Evolutionary conservation across 2,113 vertebrate species (phyloP), one percentile per base, ranked within the genome.

Genomic region (Salvator merianae): DNA sequence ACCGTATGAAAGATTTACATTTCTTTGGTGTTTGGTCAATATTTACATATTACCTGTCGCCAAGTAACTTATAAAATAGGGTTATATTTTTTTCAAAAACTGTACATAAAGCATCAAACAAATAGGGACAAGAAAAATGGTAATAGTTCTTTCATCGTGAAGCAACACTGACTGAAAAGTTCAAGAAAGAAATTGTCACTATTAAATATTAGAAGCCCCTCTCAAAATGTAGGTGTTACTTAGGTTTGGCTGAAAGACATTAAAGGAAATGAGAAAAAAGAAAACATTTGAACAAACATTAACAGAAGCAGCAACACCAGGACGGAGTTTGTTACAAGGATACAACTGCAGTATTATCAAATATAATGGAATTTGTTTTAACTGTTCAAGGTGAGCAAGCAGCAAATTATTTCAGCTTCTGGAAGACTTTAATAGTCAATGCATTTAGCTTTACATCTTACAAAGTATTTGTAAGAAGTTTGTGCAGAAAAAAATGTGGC

Each of bases 401-500:
- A 83, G 0, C 43, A 66, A 24, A 76, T 73, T 30, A 73, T 32
- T 3, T 5, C 87, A 90, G 50, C 1, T 79, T 0, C 43, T 12
- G 71, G 43, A 81, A 71, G n/a, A 13, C 80, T 59, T 12, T 14
- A 79, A 38, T 77, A 20, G 18, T 36, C 84, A 1, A 0, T 70
- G 3, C 24, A 50, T 81, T 69, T 63, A 38, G 8, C 20, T 71
- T 38, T 24, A n/a, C 71, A 22, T 70, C 43, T 0, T 32, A 2
- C 14, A 43, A 7, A 78, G 59, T 7, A 36, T n/a, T 2, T 1
- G 9, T 73, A 28, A 20, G 71, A 71, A 36, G 7, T 16, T 0
- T 0, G 12, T 0, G 0, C 3, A 0, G 62, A 77, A 36, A 0
- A 50, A 81, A 32, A 0, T 66, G 0, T n/a, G 0, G 47, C 20